Evolutionary conservation across 2,113 vertebrate genomes (phyloP).

Genomic region (Uria aalge): DNA sequence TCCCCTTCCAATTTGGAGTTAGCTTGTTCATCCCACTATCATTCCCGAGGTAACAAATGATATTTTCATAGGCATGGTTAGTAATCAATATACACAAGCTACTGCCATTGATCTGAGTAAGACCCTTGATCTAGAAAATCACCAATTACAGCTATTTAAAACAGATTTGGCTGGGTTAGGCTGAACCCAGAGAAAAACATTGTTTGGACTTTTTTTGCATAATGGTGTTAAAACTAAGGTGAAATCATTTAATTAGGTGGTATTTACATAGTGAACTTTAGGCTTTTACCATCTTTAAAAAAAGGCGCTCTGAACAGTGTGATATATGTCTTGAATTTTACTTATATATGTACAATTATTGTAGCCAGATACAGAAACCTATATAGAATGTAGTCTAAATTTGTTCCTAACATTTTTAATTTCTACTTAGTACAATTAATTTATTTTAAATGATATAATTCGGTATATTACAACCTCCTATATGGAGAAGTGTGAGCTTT

Average conservation of each 20-base stretch:
- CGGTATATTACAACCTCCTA: conserved; percentile 3
- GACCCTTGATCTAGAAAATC: conserved; percentile 76
- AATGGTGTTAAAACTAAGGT: conserved; percentile 39
- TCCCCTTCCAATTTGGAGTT: conserved; percentile 68
- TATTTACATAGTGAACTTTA: conserved; percentile 46
- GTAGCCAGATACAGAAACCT: not conserved
- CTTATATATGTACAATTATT: not conserved
- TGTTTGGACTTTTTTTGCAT: not conserved
- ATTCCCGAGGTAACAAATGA: conserved; percentile 70
- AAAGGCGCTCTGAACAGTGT: not conserved
- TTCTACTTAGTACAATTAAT: conserved; percentile 54
- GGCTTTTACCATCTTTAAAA: conserved; percentile 45
- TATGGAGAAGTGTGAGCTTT: not conserved
- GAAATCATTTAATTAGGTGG: conserved; percentile 33
- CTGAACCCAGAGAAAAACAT: conserved; percentile 42
- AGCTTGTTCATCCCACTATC: conserved; percentile 63
- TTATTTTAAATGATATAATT: conserved; percentile 18
- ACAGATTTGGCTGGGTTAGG: conserved; percentile 47
- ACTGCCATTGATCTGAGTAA: conserved; percentile 69
- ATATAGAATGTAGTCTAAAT: conserved; percentile 1
- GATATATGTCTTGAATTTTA: conserved; percentile 34
- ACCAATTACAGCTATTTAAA: conserved; percentile 74
- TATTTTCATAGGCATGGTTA: conserved; percentile 74
- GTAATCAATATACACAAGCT: conserved; percentile 78
- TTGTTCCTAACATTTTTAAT: conserved; percentile 16